These are phyloP conservation scores for Leucosticte australis DNA, from an alignment of 2,113 vertebrate genomes.

Conservation along the genomic window DNA sequence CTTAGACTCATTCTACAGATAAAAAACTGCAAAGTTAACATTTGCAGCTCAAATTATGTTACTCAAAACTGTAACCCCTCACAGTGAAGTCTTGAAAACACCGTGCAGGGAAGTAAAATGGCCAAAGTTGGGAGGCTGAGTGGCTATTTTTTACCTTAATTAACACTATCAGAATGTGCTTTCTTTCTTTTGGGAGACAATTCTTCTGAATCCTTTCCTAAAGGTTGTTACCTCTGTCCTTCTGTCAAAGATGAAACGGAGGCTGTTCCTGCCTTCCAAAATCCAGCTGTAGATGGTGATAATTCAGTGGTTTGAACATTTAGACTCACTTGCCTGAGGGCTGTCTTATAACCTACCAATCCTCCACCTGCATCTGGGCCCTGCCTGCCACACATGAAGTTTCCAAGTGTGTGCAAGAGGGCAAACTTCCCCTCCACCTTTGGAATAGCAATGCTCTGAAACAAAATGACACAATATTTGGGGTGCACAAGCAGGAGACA, in stretches of 20 bases:
- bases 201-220: background rate
- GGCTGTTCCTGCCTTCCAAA: background rate
- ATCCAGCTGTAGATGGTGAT: background rate
- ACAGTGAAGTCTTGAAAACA: background rate
- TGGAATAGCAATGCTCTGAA: background rate
- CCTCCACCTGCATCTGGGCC: background rate
- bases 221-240: background rate
- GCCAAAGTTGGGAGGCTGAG: background rate
- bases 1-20: background rate
- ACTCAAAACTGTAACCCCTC: background rate
- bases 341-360: background rate
- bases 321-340: background rate
- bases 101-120: background rate
- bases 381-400: background rate
- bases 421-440: background rate
- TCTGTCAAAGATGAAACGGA: background rate
- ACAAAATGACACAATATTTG: background rate
- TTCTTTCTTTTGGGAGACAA: background rate
- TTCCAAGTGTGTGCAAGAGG: background rate
- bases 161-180: background rate
- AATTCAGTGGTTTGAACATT: background rate
- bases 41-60: background rate
- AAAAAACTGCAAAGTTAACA: background rate
- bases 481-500: background rate
- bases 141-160: background rate